Percentiles rank a stretch among this genome's conserved stretches.
These are phyloP conservation scores for Gymnosoma rotundatum DNA, from an alignment of 2,888 invertebrate genomes.

Conservation along the genomic window DNA sequence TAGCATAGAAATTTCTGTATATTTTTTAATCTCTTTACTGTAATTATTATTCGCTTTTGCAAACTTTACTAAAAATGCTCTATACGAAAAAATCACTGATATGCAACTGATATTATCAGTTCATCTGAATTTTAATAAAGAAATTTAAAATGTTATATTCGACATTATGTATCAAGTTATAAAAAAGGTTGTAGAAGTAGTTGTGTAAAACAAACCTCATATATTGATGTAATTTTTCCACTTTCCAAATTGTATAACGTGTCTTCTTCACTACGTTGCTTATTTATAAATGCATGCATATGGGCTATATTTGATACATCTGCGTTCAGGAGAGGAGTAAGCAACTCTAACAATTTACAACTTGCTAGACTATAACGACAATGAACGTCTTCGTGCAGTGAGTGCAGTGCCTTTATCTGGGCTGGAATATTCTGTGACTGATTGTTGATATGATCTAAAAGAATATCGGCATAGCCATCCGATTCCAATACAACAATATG, in stretches of 20 bases:
- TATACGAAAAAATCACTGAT: no score
- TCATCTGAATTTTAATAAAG: no score
- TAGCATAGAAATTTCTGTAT: no score
- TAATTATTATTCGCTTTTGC: no score
- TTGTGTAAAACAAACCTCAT: constrained; percentile 81
- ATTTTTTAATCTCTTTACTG: no score
- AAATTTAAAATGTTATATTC: no score
- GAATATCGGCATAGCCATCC: constrained; percentile 82
- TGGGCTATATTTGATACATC: constrained; percentile 92
- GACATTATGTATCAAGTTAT: no score
- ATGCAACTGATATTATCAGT: no score
- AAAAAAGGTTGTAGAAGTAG: neutral
- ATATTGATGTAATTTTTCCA: constrained; percentile 83
- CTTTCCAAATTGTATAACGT: constrained; percentile 81
- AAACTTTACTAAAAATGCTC: no score
- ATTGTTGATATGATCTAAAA: constrained; percentile 77
- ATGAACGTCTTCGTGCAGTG: constrained; percentile 90
- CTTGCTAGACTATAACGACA: constrained; percentile 92
- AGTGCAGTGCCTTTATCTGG: constrained; percentile 86
- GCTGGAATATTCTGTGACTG: constrained; percentile 79
- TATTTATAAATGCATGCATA: constrained; percentile 91
- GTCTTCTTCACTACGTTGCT: constrained; percentile 85
- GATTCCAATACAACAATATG: constrained; percentile 91
- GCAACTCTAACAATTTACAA: constrained; percentile 90
- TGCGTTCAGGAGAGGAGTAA: constrained; percentile 90